Base-by-base conservation (phyloP, 2,113 vertebrate species). In the Epinephelus moara region DNA sequence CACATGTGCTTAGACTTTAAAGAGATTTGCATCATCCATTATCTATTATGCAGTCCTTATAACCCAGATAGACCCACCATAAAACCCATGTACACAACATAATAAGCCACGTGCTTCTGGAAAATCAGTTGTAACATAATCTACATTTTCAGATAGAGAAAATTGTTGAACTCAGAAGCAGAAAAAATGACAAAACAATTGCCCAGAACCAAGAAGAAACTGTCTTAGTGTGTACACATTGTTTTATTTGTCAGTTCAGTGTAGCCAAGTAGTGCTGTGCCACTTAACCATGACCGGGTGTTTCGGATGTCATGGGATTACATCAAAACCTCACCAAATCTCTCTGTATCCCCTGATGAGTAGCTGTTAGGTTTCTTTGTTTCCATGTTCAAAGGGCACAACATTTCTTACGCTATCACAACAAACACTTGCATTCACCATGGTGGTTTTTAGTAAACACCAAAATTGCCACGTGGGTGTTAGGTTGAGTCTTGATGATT, bases 1-100 rank as follows among this genome's bases (percentile, higher is more conserved):
- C 45, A 53, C 67, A 75, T 45, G 71, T 59, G 57, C 68, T 75
- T 70, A 64, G 55, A 69, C 56, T 79, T 66, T 27, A 82, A 84
- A 80, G 8, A 80, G 66, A 73, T 71, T 78, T 57, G 47, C 71
- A 61, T 64, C 19, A 80, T 86, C 23, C 21, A 74, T 86, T 79
- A 88, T 92, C 88, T 62, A 89, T 77, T 23, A 27, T 37, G 59
- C 18, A 66, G 25, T 49, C 13, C 11, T 71, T 52, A 50, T 57
- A 78, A 80, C 59, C 15, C 55, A 87, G 50, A 52, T 18, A 14
- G 25, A 70, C 14, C 25, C 23, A 47, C 25, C 23, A 47, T 68
- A 23, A 75, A 75, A 64, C 64, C 67, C 37, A 49, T 3, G 12
- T 7, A 27, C 30, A 47, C 23, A 19, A 55, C 40, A 62, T 37